Base-by-base conservation (phyloP, 2,888 invertebrate genomes). In the Gerris lacustris region DNA sequence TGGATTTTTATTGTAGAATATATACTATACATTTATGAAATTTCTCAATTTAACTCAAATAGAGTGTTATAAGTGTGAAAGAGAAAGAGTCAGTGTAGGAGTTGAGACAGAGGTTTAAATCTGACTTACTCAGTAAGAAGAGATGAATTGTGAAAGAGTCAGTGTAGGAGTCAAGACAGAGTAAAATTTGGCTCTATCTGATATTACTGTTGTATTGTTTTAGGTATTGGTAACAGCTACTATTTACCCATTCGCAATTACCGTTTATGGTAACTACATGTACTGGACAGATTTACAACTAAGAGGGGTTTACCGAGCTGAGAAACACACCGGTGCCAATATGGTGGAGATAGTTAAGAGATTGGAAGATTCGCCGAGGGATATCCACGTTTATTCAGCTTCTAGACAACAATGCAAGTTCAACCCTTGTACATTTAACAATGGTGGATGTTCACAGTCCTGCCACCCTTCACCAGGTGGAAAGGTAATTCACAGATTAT, bases 281-380 rank as follows among this genome's bases (percentile, higher is more conserved):
- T 97, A 96, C 82, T 97, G 96, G 96, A 96, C 96, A 0, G 96
- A 96, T 80, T 83, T 96, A 72, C 95, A 94, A 78, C 80, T 96
- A 6, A 84, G 96, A 70, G 96, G 96, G 0, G 94, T 99, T 0
- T 98, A 96, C 79, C 84, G 97, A 66, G 96, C 97, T 0, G 96
- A 98, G 79, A 99, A 99, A 79, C 92, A 96, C 78, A 97, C 97
- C 0, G 97, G 69, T 69, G 92, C 92, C 5, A 92, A 94, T 77
- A 93, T 95, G 88, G 85, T 94, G 4, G 94, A 94, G 79, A 90
- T 99, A 85, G 94, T 96, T 0, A 92, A 95, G 77, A 86, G 96
- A 2, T 82, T 98, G 45, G 94, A 95, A 76, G 94, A 95, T 77
- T 92, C 94, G 0, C 96, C 96, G 0, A 85, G 96, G 71, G 96